Percentiles rank a stretch among this genome's conserved stretches.
Conservation (phyloP, 2,113 vertebrate species). For the Suricata suricatta region DNA sequence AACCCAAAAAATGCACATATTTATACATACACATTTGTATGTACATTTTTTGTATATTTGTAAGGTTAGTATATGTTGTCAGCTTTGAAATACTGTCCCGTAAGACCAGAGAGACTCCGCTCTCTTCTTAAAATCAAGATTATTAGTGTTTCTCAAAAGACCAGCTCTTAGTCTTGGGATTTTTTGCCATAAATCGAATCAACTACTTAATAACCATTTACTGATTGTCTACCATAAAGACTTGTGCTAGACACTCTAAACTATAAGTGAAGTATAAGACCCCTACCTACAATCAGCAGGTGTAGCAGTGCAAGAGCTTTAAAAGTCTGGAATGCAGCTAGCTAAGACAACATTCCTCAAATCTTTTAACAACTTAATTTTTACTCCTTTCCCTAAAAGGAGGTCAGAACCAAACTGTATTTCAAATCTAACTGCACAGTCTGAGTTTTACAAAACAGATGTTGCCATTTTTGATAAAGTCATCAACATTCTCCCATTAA, state of each 20-base stretch:
- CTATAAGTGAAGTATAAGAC: slow-evolving; percentile 2
- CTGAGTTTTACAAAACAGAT: not conserved
- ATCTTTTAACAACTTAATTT: not conserved
- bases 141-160: slow-evolving; percentile 7
- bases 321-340: not conserved
- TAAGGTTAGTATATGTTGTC: not conserved
- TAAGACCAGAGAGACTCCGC: not conserved
- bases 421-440: not conserved
- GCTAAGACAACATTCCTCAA: not conserved
- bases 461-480: not conserved
- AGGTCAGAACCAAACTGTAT: not conserved
- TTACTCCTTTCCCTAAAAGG: not conserved
- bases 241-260: not conserved
- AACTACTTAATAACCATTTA: slow-evolving; percentile 9
- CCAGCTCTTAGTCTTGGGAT: slow-evolving; percentile 17
- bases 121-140: not conserved
- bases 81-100: not conserved
- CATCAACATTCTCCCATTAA: not conserved
- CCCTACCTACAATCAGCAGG: not conserved
- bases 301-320: not conserved
- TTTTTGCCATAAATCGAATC: slow-evolving; percentile 21
- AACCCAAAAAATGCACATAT: not conserved
- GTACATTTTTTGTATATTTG: not conserved
- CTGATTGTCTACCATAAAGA: not conserved
- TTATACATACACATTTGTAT: not conserved